Evolutionary conservation across 2,797 vertebrate species (phyloP).

Genomic region (Luscinia megarhynchos): DNA sequence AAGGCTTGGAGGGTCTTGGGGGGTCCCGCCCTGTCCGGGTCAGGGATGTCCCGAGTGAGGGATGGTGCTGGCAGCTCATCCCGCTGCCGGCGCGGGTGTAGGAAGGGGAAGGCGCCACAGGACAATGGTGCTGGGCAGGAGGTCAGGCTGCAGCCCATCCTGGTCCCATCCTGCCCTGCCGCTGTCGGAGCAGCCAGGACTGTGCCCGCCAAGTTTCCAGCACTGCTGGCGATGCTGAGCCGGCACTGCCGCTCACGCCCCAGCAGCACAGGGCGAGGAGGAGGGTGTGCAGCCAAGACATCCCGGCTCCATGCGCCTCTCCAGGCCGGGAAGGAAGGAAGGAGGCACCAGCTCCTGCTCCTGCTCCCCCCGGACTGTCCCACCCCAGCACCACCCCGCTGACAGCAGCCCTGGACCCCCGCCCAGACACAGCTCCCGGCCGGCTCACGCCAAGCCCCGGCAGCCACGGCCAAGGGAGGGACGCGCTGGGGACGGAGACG

Average conservation of each 20-base stretch:
- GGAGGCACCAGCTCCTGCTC: slow-evolving; percentile 1
- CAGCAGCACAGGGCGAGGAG: background rate
- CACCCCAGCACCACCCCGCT: background rate
- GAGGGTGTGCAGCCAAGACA: slow-evolving; percentile 56
- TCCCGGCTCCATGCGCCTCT: background rate
- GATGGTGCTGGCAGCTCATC: slow-evolving; percentile 39
- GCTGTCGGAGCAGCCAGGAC: background rate
- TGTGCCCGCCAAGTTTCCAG: slow-evolving; percentile 66
- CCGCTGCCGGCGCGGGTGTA: background rate
- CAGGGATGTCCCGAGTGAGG: background rate
- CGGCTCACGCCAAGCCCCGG: rapidly evolving
- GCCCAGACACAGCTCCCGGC: background rate
- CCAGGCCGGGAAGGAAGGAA: slow-evolving; percentile 56
- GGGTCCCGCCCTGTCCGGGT: background rate
- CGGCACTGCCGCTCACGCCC: background rate
- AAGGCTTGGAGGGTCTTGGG: background rate
- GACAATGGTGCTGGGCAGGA: slow-evolving; percentile 69
- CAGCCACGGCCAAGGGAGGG: background rate
- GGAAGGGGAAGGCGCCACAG: slow-evolving; percentile 68
- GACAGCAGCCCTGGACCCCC: background rate
- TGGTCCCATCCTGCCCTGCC: slow-evolving; percentile 73
- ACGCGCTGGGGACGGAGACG: background rate
- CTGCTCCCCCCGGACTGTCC: background rate
- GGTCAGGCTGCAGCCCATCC: slow-evolving; percentile 78
- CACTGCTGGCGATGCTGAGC: background rate